phyloP scores from a whole-genome alignment of 1,140 invertebrate species.

The Gonatopus flavifemur region DNA sequence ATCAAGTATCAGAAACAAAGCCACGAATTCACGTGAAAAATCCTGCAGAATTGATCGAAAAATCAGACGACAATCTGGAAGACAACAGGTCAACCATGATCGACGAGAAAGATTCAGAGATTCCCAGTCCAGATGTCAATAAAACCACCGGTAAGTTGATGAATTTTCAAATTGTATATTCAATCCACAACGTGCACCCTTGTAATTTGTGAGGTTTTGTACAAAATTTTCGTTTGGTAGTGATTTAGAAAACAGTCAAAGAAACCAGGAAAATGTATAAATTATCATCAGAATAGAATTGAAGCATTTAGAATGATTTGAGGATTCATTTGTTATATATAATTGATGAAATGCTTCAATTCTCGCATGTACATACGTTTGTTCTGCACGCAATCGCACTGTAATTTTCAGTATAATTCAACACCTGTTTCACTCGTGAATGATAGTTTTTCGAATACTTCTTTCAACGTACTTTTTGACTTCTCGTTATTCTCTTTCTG shows the following conservation, averaged over 20 bases:
- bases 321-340: too few species aligned
- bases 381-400: constrained; percentile 42
- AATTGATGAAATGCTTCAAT: too few species aligned
- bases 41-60: constrained; percentile 53
- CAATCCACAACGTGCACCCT: constrained; percentile 18
- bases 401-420: constrained; percentile 7
- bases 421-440: constrained; percentile 11
- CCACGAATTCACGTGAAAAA: constrained; percentile 58
- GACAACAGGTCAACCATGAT: constrained; percentile 35
- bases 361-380: constrained; percentile 25
- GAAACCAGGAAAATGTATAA: too few species aligned
- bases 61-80: constrained; percentile 36
- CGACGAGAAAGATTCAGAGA: constrained; percentile 48
- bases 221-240: constrained; percentile 33
- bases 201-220: constrained; percentile 19
- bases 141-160: constrained; percentile 56
- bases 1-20: constrained; percentile 38
- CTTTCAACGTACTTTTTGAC: constrained; percentile 2
- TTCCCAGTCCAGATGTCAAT: constrained; percentile 42
- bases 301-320: too few species aligned
- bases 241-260: constrained; percentile 3
- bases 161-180: constrained; percentile 8
- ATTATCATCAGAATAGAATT: too few species aligned
- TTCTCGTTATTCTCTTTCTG: constrained; percentile 9
- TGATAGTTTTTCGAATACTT: constrained; percentile 8